Evolutionary conservation across 2,113 vertebrate species (phyloP).

Genomic region (Silurus asotus): DNA sequence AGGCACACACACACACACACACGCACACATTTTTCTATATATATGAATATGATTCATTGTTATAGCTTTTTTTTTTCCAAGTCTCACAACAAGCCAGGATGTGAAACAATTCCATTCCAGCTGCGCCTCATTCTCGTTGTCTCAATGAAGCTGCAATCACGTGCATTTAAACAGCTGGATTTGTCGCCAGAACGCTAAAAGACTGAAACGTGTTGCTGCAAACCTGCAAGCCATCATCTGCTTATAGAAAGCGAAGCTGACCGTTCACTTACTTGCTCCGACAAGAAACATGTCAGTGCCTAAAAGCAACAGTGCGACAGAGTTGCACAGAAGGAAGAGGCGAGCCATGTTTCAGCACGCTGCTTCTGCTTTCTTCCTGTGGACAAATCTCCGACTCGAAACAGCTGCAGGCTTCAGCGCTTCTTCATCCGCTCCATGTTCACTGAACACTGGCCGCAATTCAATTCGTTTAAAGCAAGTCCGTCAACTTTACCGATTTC

Average conservation of each 20-base stretch:
- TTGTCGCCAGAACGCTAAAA: not conserved
- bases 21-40: no score
- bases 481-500: conserved; percentile 49
- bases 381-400: conserved; percentile 31
- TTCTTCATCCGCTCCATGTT: conserved; percentile 42
- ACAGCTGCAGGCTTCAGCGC: conserved; percentile 23
- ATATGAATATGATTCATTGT: not conserved
- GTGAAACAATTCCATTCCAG: conserved; percentile 1
- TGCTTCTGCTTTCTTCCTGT: conserved; percentile 39
- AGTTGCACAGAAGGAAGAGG: conserved; percentile 72
- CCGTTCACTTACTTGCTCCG: conserved; percentile 83
- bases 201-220: not conserved
- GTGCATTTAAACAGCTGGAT: conserved; percentile 19
- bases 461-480: conserved; percentile 41
- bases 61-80: not conserved
- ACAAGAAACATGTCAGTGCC: conserved; percentile 87
- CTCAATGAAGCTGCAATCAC: conserved; percentile 7
- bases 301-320: conserved; percentile 84
- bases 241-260: not conserved
- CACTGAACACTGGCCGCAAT: conserved; percentile 40
- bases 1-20: not conserved
- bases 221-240: not conserved
- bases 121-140: not conserved
- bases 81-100: not conserved
- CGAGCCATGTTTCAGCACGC: conserved; percentile 68